Percentiles rank a stretch among this genome's conserved stretches.
Evolutionary conservation across 92 coral and sea anemone species (phyloP).

Genomic region (Nematostella vectensis): DNA sequence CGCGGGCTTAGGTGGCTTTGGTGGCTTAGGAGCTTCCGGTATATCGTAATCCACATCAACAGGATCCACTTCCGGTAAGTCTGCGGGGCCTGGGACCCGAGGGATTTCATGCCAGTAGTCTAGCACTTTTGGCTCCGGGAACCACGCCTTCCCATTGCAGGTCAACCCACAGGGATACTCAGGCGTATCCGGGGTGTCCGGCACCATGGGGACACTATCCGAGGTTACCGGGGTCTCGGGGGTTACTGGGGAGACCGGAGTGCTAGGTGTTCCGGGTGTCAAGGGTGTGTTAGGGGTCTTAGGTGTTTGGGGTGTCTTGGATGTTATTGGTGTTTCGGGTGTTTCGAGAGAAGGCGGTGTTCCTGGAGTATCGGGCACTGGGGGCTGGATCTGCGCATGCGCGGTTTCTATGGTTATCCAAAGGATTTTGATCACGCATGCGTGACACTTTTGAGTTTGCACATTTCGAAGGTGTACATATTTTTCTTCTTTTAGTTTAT

Average conservation of each 20-base stretch:
- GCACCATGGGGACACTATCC: constrained; percentile 44
- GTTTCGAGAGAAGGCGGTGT: constrained; percentile 62
- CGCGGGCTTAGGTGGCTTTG: constrained; percentile 51
- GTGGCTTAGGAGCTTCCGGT: constrained; percentile 59
- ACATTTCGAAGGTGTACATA: no score
- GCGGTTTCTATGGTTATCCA: constrained; percentile 6
- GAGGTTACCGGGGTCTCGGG: constrained; percentile 83
- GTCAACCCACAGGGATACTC: constrained; percentile 40
- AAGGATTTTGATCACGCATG: neutral
- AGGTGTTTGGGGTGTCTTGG: constrained; percentile 58
- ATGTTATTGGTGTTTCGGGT: constrained; percentile 47
- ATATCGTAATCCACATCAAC: constrained; percentile 64
- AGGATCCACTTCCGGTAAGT: constrained; percentile 50
- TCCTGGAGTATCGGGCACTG: constrained; percentile 57
- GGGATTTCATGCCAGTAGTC: constrained; percentile 51
- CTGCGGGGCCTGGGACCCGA: constrained; percentile 53
- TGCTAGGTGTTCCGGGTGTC: constrained; percentile 72
- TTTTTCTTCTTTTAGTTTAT: no score
- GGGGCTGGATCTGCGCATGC: constrained; percentile 56
- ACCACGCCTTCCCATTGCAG: constrained; percentile 27
- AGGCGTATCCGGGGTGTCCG: constrained; percentile 66
- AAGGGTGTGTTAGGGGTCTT: constrained; percentile 55
- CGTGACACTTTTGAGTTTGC: no score
- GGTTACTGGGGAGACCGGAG: constrained; percentile 74
- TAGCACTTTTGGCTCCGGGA: constrained; percentile 25